Evolutionary conservation across 2,797 vertebrate species (phyloP).

Genomic region (Otus scops): DNA sequence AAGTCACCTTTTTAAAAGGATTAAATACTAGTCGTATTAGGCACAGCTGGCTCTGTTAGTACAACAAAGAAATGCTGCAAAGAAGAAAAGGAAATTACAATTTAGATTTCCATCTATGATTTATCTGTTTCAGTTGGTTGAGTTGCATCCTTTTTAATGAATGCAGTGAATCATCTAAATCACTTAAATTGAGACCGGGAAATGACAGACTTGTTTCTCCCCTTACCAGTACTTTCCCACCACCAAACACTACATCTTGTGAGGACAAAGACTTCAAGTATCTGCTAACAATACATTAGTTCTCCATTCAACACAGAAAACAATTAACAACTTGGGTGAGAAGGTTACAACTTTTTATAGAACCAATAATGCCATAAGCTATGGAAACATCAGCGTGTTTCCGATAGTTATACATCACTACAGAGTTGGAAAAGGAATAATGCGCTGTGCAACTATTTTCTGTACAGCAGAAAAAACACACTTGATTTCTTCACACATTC

Average conservation of each 20-base stretch:
- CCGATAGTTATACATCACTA: not conserved
- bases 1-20: not conserved
- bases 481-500: not conserved
- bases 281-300: not conserved
- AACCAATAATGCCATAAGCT: not conserved
- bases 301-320: not conserved
- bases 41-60: not conserved
- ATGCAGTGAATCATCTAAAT: not conserved
- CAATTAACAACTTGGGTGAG: not conserved
- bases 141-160: not conserved
- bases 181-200: not conserved
- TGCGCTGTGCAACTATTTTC: not conserved
- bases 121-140: not conserved
- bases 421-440: not conserved
- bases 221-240: not conserved
- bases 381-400: not conserved
- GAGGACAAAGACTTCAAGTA: not conserved
- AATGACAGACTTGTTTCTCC: not conserved
- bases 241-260: not conserved
- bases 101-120: not conserved
- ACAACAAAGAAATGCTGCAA: not conserved
- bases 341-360: not conserved
- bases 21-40: not conserved
- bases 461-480: not conserved
- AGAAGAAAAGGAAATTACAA: not conserved